Evolutionary conservation across 2,797 vertebrate genomes (phyloP).

Genomic region (Fundulus diaphanus): DNA sequence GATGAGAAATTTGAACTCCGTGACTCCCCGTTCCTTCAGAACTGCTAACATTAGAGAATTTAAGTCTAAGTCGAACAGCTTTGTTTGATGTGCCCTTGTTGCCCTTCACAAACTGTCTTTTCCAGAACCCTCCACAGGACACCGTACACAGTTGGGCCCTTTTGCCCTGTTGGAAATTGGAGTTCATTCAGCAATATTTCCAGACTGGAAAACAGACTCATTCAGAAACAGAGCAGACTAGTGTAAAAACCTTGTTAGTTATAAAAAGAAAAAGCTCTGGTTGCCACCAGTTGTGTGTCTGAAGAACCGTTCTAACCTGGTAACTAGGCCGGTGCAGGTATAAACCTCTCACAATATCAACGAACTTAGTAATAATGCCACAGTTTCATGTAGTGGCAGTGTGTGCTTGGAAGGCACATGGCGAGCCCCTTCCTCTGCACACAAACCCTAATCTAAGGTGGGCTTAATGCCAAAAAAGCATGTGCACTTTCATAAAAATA

Average conservation of each 20-base stretch:
- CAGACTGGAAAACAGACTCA: constrained; percentile 5
- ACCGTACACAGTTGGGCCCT: constrained; percentile 8
- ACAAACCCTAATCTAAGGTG: background rate
- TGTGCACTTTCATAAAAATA: background rate
- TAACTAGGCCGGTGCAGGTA: background rate
- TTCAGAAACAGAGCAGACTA: background rate
- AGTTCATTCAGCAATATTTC: constrained; percentile 27
- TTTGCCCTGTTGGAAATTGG: constrained; percentile 2
- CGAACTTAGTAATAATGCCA: background rate
- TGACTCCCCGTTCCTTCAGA: constrained; percentile 31
- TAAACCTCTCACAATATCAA: too few relatives aligned
- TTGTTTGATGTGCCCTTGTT: constrained; percentile 43
- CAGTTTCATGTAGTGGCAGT: background rate
- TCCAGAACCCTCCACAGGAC: constrained; percentile 20
- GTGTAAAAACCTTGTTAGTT: background rate
- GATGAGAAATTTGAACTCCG: constrained; percentile 51
- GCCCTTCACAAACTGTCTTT: constrained; percentile 20
- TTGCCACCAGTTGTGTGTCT: background rate
- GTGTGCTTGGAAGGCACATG: background rate
- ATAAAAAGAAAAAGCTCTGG: background rate
- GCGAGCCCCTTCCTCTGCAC: background rate
- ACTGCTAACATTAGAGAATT: constrained; percentile 34
- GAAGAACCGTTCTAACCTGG: background rate
- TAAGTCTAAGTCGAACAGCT: constrained; percentile 39
- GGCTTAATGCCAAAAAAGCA: background rate